Evolutionary conservation across 2,888 invertebrate species (phyloP).

Genomic region (Drosophila hamatofila): DNA sequence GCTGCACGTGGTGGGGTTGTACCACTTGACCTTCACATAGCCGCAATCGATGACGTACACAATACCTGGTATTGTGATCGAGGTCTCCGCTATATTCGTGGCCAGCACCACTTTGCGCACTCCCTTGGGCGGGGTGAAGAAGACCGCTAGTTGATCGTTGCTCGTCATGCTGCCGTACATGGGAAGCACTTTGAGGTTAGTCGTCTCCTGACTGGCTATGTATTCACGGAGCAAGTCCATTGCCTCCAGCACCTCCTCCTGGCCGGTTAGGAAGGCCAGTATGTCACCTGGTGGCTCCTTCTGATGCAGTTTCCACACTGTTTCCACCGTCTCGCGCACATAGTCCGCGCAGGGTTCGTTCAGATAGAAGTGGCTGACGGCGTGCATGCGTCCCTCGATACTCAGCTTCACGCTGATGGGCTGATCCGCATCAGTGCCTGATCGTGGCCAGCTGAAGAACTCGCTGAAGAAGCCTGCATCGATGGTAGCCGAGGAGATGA

Average conservation of each 20-base stretch:
- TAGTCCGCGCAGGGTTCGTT: slow-evolving; percentile 96
- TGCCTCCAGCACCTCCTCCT: slow-evolving; percentile 95
- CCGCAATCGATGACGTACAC: slow-evolving; percentile 98
- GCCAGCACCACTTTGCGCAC: slow-evolving; percentile 95
- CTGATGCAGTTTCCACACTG: slow-evolving; percentile 94
- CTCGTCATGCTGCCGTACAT: slow-evolving; percentile 96
- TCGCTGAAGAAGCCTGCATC: slow-evolving; percentile 94
- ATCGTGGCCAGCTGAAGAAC: slow-evolving; percentile 88
- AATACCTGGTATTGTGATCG: slow-evolving; percentile 97
- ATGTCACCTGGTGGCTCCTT: slow-evolving; percentile 93
- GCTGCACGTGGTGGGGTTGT: slow-evolving; percentile 92
- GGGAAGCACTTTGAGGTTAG: slow-evolving; percentile 89
- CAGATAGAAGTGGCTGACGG: slow-evolving; percentile 93
- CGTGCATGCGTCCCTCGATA: slow-evolving; percentile 94
- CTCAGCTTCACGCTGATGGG: slow-evolving; percentile 91
- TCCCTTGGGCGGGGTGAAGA: slow-evolving; percentile 89
- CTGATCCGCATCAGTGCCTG: slow-evolving; percentile 22
- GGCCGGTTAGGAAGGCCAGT: slow-evolving; percentile 96
- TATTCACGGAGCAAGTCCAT: slow-evolving; percentile 88
- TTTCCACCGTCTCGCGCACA: slow-evolving; percentile 94
- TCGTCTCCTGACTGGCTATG: slow-evolving; percentile 86
- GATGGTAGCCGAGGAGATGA: slow-evolving; percentile 97
- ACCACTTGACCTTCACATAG: slow-evolving; percentile 97
- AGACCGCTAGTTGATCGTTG: slow-evolving; percentile 92
- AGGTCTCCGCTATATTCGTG: slow-evolving; percentile 98